A percentile compares a stretch with the other conserved stretches of the same genome.
Evolutionary conservation across 30 jellyfish, hydroid and myxozoan species (phyloP).

Genomic region (Sanderia malayensis): DNA sequence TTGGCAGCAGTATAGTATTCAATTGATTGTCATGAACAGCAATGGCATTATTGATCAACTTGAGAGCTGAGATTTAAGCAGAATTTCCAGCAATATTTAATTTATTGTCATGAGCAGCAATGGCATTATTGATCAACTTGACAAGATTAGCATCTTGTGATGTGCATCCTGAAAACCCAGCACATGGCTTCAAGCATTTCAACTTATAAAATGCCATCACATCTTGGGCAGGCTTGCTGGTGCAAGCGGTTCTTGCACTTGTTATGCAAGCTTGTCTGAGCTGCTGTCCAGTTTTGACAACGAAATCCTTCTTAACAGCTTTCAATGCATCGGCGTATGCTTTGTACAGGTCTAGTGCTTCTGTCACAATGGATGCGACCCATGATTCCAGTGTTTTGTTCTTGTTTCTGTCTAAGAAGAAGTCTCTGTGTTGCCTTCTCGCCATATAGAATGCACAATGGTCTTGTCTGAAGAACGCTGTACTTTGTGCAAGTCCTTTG

Average conservation of each 20-base stretch:
- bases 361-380: conserved; percentile 3
- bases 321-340: conserved; percentile 7
- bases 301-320: not conserved
- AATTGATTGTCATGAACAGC: not conserved
- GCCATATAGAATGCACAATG: conserved; percentile 32
- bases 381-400: conserved; percentile 12
- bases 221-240: not conserved
- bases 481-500: not conserved
- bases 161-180: conserved; percentile 22
- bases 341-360: conserved; percentile 16
- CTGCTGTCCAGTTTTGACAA: conserved; percentile 3
- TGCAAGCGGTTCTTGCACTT: not conserved
- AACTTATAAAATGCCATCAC: not conserved
- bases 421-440: conserved; percentile 32
- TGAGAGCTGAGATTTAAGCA: no score
- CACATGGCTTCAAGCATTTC: conserved; percentile 21
- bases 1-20: not conserved
- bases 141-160: conserved; percentile 5
- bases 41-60: conserved; percentile 6
- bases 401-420: conserved; percentile 25
- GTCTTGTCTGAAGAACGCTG: conserved; percentile 27
- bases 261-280: conserved; percentile 2
- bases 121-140: conserved; percentile 5
- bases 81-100: not conserved
- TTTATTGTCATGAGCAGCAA: not conserved